Base-by-base conservation (phyloP, 2,888 invertebrate species). In the Drosophila pseudotalamancana region DNA sequence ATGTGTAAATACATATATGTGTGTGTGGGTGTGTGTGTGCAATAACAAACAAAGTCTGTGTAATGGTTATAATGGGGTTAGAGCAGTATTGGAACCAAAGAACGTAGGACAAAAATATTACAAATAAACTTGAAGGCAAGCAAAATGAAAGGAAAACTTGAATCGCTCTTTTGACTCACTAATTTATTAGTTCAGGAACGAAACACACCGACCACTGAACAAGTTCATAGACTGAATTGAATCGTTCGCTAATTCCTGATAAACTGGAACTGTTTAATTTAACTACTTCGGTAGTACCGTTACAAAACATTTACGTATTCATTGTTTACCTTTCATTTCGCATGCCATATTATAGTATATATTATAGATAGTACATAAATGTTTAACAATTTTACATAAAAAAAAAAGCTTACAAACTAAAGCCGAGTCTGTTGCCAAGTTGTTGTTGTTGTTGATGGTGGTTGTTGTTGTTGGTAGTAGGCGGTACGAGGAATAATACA, bases 381-480 rank as follows among this genome's bases (percentile, higher is more conserved):
- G 48, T 59, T 72, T 75, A 66, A 66, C 66, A 70, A 66, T 63
- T 76, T 64, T 66, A 74, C 61, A 78, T 34, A 65, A 45, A 57
- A 48, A 57, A 40, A 57, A 61, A 66, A 72, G 80, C 80, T 81
- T 81, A 81, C 71, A 76, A 81, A 84, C 80, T 81, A 81, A 81
- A 81, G 85, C 82, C 73, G 65, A 72, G 69, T 67, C 67, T 73
- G 62, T 80, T 74, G 82, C 63, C 79, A 76, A 79, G 66, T 78
- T 75, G 78, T n/a, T 39, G 54, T 32, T 57, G 54, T 55, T 51
- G 62, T 50, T 63, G 75, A 29, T 59, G 59, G 16, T 48, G 6
- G 46, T 69, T 42, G 61, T 71, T 31, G 79, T 65, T 65, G 53
- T 62, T 78, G 64, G 55, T 78, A 35, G 53, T 54, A 73, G 83